Evolutionary conservation across 2,888 invertebrate genomes (phyloP), one percentile per base, ranked within the genome.

Genomic region (Baccha elongata): DNA sequence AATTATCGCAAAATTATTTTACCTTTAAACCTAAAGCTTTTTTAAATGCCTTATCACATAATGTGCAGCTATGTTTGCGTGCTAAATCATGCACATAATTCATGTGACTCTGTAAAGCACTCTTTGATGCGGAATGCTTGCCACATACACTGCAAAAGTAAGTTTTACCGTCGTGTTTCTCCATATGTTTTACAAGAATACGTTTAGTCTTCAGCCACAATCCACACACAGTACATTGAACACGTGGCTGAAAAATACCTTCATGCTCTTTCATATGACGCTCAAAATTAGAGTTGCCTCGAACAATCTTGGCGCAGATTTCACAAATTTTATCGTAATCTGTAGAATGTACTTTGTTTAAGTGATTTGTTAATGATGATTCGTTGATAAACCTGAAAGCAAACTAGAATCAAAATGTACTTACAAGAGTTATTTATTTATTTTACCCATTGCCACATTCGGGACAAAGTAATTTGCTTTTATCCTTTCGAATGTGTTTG

Each of bases 21-120:
- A 80, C 74, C 44, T 67, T 74, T 1, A 81, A 15, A 17, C 65
- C 71, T 7, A 75, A 65, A 17, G 88, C 85, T 84, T 88, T 88
- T 50, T 88, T 88, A 29, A 87, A 87, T 3, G 88, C 86, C 21
- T 87, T 87, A 3, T 88, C 88, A 67, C 87, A 88, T 37, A 87
- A 88, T 79, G 87, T 86, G 68, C 88, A 88, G 6, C 85, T 86
- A 50, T 87, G 86, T 19, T 29, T 50, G 3, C 64, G 44, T 6
- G 21, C 8, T 3, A 80, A 72, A 32, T 58, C 55, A 73, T 87
- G 87, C 3, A 86, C 86, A 65, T 86, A 85, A 11, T 74, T 71
- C 7, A 84, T 72, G 32, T 87, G 87, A 29, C 86, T 87, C 19
- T 84, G 83, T 19, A 87, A 37, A 10, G 87, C 86, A 21, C 85